Conservation (phyloP, 2,113 vertebrate species). For the Coturnix japonica region DNA sequence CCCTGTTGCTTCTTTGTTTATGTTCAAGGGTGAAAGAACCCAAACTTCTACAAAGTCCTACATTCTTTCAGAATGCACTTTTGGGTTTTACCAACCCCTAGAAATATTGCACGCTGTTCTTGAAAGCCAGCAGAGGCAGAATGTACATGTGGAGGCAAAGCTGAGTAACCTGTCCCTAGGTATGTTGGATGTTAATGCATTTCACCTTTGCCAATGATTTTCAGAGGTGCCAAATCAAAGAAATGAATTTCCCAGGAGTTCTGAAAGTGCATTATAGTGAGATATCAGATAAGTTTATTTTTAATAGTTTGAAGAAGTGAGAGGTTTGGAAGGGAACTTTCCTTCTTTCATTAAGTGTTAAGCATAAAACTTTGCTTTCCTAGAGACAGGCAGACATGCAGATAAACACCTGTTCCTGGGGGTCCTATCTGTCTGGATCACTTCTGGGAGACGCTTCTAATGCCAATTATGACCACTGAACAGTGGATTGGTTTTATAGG, state of each 20-base stretch:
- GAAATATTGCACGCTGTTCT: rapidly evolving
- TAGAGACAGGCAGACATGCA: neutral
- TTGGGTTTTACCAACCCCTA: neutral
- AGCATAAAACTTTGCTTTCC: neutral
- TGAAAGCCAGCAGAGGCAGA: neutral
- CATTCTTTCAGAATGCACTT: neutral
- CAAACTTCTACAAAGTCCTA: neutral
- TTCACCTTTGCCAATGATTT: neutral
- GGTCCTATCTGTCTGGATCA: neutral
- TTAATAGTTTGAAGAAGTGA: neutral
- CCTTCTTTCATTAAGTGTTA: neutral
- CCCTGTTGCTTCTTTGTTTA: neutral
- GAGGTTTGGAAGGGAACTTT: rapidly evolving
- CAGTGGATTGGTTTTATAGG: neutral
- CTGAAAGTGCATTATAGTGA: neutral
- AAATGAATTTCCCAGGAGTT: neutral
- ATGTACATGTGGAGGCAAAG: neutral
- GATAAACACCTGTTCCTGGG: neutral
- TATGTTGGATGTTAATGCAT: neutral
- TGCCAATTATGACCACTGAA: neutral
- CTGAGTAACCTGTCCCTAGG: neutral
- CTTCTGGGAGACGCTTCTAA: neutral
- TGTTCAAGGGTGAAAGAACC: constrained; percentile 6
- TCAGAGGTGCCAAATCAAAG: neutral
- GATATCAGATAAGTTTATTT: neutral